phyloP scores from a whole-genome alignment of 1,140 invertebrate species.

The Wiebesia pumilae region DNA sequence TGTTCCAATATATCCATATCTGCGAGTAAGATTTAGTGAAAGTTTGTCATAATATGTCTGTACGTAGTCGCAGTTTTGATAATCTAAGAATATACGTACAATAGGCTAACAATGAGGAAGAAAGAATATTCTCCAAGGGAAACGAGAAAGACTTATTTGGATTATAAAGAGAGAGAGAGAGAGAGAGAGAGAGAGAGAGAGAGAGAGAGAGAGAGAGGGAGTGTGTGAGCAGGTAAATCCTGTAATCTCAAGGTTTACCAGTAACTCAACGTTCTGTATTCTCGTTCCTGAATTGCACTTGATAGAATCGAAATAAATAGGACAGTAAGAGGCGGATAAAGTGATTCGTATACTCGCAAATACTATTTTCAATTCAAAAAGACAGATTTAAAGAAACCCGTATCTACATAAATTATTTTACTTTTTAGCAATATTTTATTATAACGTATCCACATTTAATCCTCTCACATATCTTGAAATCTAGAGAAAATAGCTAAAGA shows the following conservation, averaged over 20 bases:
- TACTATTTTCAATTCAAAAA: background rate
- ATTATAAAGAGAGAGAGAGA: background rate
- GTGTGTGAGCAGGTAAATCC: background rate
- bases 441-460: too few species aligned
- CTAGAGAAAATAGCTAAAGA: too few species aligned
- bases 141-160: slow-evolving; percentile 16
- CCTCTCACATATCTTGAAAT: too few species aligned
- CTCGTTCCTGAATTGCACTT: background rate
- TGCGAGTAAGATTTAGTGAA: background rate
- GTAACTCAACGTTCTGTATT: background rate
- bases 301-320: slow-evolving; percentile 10
- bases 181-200: too few species aligned
- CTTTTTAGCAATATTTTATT: too few species aligned
- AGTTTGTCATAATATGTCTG: background rate
- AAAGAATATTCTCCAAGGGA: background rate
- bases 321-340: background rate
- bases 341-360: background rate
- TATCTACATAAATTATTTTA: too few species aligned
- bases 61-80: background rate
- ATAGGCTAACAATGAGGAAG: slow-evolving; percentile 27
- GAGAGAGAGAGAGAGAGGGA: too few species aligned
- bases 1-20: background rate
- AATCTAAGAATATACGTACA: background rate
- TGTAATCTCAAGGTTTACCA: background rate
- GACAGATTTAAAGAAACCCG: background rate